These are phyloP conservation scores for Anguilla marmorata DNA, from an alignment of 2,797 vertebrate genomes.

Conservation along the genomic window DNA sequence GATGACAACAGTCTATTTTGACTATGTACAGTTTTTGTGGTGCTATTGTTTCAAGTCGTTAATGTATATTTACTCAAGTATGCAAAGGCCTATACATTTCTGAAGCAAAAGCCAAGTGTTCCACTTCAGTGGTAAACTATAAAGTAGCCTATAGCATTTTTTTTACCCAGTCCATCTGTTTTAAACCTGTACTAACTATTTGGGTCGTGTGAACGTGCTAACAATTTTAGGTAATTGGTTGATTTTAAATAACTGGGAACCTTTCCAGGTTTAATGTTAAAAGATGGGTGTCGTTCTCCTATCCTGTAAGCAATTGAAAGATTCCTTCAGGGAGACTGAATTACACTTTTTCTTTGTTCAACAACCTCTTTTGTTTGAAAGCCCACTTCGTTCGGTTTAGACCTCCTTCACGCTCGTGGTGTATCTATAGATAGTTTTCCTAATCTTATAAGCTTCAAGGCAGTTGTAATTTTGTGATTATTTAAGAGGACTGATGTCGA, in stretches of 20 bases:
- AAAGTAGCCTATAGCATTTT: background rate
- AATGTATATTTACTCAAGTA: background rate
- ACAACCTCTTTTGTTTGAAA: slow-evolving; percentile 68
- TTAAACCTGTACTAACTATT: slow-evolving; percentile 64
- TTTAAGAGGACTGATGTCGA: slow-evolving; percentile 74
- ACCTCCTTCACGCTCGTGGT: slow-evolving; percentile 67
- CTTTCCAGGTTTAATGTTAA: slow-evolving; percentile 26
- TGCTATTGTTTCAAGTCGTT: background rate
- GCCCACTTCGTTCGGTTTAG: slow-evolving; percentile 61
- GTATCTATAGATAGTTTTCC: slow-evolving; percentile 75
- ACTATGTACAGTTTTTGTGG: background rate
- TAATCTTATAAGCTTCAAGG: slow-evolving; percentile 70
- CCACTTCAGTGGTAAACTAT: background rate
- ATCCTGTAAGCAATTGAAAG: slow-evolving; percentile 59
- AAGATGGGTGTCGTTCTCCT: slow-evolving; percentile 31
- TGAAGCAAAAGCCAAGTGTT: background rate
- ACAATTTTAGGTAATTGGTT: slow-evolving; percentile 58
- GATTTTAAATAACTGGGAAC: slow-evolving; percentile 30
- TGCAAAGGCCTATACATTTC: background rate
- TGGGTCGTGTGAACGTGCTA: slow-evolving; percentile 63
- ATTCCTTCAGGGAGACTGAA: slow-evolving; percentile 66
- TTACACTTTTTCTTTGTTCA: slow-evolving; percentile 64
- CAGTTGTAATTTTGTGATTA: slow-evolving; percentile 70
- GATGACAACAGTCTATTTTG: background rate
- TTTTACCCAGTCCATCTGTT: background rate